Conservation (phyloP, 1,140 invertebrate genomes). For the Drosophila novamexicana region DNA sequence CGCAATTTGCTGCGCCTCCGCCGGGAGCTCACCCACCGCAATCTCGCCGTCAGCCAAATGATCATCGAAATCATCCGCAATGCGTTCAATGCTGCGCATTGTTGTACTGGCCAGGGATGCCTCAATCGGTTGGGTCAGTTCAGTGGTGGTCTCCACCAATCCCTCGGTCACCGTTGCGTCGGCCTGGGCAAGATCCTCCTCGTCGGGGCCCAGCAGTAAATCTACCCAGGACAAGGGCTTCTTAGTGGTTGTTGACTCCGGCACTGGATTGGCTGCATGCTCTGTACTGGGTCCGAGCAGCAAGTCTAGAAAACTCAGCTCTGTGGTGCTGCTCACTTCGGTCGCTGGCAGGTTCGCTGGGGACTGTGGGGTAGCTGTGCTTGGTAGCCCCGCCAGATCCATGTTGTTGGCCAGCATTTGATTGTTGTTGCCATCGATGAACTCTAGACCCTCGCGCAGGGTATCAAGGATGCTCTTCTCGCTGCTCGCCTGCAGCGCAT, state of each 20-base stretch:
- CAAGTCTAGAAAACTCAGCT: conserved; percentile 67
- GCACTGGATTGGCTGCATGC: neutral
- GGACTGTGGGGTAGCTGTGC: conserved; percentile 25
- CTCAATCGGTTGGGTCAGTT: no score
- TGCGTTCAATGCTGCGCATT: conserved; percentile 58
- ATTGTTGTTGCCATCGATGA: conserved; percentile 81
- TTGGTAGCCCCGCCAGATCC: conserved; percentile 46
- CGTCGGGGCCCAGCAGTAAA: conserved; percentile 70
- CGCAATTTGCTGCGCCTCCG: conserved; percentile 61
- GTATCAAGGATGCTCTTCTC: conserved; percentile 81
- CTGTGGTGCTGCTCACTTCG: conserved; percentile 40
- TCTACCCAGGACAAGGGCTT: conserved; percentile 76
- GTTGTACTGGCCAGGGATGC: conserved; percentile 11
- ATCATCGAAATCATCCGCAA: conserved; percentile 72
- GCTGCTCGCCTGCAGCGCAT: conserved; percentile 56
- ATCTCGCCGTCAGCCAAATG: conserved; percentile 59
- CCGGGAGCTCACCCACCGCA: conserved; percentile 64
- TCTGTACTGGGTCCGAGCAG: conserved; percentile 67
- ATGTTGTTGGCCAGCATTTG: conserved; percentile 71
- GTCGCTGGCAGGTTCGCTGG: conserved; percentile 4
- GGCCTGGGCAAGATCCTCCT: conserved; percentile 44
- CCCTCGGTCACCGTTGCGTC: conserved; percentile 27
- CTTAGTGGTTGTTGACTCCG: conserved; percentile 47
- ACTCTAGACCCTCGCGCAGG: conserved; percentile 77
- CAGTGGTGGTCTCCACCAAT: conserved; percentile 6